Conservation (phyloP, 2,888 invertebrate species). For the Tachina lurida region DNA sequence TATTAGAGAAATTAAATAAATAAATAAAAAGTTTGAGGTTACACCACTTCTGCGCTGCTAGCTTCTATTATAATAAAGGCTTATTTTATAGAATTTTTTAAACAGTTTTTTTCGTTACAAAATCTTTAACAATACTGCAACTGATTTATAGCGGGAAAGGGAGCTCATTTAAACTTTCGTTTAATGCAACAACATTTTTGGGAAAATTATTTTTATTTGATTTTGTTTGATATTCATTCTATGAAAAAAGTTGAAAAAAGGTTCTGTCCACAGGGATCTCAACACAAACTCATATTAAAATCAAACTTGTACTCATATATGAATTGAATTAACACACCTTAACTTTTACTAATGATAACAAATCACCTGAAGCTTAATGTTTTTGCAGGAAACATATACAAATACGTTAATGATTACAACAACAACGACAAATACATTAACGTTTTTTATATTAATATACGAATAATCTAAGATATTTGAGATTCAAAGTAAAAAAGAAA, state of each 20-base stretch:
- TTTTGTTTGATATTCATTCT: too few species aligned
- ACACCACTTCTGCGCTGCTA: too few species aligned
- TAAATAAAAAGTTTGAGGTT: too few species aligned
- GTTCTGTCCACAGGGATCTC: not conserved
- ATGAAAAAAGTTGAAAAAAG: too few species aligned
- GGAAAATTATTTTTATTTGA: too few species aligned
- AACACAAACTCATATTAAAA: not conserved
- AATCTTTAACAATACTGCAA: not conserved
- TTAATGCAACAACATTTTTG: too few species aligned
- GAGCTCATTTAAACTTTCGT: too few species aligned
- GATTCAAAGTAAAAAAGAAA: not conserved
- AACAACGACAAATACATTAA: not conserved
- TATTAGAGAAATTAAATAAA: too few species aligned
- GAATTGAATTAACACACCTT: not conserved
- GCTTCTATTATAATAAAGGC: too few species aligned
- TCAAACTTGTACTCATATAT: not conserved
- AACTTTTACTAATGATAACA: slow-evolving; percentile 13
- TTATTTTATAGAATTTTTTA: not conserved
- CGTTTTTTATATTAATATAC: not conserved
- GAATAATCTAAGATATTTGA: slow-evolving; percentile 4
- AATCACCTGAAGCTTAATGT: not conserved
- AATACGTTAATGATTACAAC: not conserved
- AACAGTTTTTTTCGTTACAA: not conserved
- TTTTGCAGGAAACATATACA: not conserved
- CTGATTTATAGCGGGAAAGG: too few species aligned